Evolutionary conservation across 2,888 invertebrate genomes (phyloP).

Genomic region (Dolichopus griseipennis): DNA sequence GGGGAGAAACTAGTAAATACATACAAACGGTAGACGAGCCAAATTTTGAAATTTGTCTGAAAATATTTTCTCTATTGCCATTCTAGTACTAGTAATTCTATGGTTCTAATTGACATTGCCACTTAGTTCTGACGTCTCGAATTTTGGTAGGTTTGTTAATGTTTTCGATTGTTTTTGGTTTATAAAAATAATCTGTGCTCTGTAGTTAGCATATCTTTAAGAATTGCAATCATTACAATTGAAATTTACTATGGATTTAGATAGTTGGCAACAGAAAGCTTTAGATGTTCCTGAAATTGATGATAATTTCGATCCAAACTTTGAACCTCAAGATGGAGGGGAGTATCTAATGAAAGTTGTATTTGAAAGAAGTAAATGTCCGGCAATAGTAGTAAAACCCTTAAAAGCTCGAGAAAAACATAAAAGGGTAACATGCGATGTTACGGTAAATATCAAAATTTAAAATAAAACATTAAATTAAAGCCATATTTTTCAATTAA

Average conservation of each 20-base stretch:
- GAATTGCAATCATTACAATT: not conserved
- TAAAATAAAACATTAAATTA: not conserved
- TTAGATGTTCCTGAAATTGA: conserved; percentile 34
- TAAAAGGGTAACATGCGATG: conserved; percentile 11
- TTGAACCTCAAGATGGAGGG: conserved; percentile 34
- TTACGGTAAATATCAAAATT: conserved; percentile 1
- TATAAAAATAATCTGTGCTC: no score
- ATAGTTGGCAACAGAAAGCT: conserved; percentile 37
- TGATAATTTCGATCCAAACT: conserved; percentile 34
- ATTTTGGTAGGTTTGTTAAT: no score
- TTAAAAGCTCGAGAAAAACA: conserved; percentile 19
- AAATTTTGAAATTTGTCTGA: no score
- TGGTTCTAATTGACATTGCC: no score
- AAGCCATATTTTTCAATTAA: not conserved
- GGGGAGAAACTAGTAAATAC: no score
- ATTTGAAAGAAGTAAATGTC: conserved; percentile 38
- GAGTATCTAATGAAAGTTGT: conserved; percentile 39
- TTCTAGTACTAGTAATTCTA: no score
- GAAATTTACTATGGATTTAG: conserved; percentile 25
- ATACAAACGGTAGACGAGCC: no score
- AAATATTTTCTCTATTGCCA: no score
- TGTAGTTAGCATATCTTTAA: no score
- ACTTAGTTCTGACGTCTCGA: no score
- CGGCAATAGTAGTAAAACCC: conserved; percentile 35
- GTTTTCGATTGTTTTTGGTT: no score